Percentiles rank a stretch among this genome's conserved stretches.
These are phyloP conservation scores for Eristalis tenax DNA, from an alignment of 2,888 invertebrate genomes.

Conservation along the genomic window DNA sequence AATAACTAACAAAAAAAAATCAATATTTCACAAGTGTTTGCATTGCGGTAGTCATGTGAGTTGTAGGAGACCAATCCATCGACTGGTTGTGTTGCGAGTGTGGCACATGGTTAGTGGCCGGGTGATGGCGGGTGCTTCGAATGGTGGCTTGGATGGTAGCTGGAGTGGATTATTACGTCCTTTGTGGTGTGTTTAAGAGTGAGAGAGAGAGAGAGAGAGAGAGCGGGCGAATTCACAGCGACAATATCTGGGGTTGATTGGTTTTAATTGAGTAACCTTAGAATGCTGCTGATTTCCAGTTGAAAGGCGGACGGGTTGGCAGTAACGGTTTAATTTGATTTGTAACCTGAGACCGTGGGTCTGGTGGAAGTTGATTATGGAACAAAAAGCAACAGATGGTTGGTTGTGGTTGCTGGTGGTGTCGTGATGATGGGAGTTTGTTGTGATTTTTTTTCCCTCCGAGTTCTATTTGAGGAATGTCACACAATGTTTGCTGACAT, in stretches of 20 bases:
- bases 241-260: constrained; percentile 55
- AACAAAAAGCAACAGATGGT: constrained; percentile 31
- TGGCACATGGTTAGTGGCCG: background rate
- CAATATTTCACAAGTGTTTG: constrained; percentile 65
- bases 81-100: background rate
- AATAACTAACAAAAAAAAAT: constrained; percentile 46
- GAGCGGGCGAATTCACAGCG: constrained; percentile 14
- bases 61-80: background rate
- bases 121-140: background rate
- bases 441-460: background rate
- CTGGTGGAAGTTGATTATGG: constrained; percentile 20
- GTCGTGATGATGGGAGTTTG: background rate
- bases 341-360: constrained; percentile 37
- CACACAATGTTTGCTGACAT: background rate
- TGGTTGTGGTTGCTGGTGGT: background rate
- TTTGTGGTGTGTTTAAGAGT: constrained; percentile 61
- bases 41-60: constrained; percentile 37
- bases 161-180: constrained; percentile 55
- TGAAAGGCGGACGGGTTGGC: constrained; percentile 1
- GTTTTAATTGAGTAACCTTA: constrained; percentile 62
- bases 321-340: constrained; percentile 56
- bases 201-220: no score
- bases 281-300: constrained; percentile 48
- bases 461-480: background rate
- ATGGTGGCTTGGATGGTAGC: background rate